Evolutionary conservation across 2,113 vertebrate genomes (phyloP).

Genomic region (Thamnophis sirtalis): DNA sequence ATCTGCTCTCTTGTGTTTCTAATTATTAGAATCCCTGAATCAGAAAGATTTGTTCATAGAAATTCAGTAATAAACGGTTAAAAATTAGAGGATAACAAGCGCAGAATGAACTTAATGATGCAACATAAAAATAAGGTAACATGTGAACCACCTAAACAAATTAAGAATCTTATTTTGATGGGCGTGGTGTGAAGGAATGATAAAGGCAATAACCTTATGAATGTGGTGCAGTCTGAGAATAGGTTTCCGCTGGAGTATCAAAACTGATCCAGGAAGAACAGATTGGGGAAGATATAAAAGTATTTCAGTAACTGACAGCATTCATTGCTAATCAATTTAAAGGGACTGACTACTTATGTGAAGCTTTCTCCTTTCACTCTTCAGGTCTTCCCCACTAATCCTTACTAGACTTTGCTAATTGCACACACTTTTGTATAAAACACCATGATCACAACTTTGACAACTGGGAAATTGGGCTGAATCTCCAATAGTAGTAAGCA

Average conservation of each 20-base stretch:
- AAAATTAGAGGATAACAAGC: not conserved
- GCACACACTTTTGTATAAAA: not conserved
- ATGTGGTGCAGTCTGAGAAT: not conserved
- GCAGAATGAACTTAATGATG: not conserved
- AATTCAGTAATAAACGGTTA: too few species aligned
- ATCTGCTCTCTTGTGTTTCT: not conserved
- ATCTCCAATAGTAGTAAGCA: not conserved
- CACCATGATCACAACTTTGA: not conserved
- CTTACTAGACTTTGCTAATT: not conserved
- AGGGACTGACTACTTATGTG: not conserved
- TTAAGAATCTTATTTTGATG: not conserved
- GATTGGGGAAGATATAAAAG: not conserved
- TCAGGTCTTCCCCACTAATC: not conserved
- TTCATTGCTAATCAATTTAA: not conserved
- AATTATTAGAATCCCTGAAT: not conserved
- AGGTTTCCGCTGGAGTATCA: not conserved
- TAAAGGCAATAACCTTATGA: not conserved
- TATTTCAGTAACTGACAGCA: not conserved
- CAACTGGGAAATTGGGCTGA: not conserved
- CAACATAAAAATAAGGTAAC: not conserved
- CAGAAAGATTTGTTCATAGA: not conserved
- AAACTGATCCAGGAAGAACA: not conserved
- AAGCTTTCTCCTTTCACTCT: not conserved
- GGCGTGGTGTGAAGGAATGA: not conserved
- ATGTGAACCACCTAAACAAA: not conserved